Evolutionary conservation across 2,888 invertebrate genomes (phyloP).

Genomic region (Lasioglossum oenotherae): DNA sequence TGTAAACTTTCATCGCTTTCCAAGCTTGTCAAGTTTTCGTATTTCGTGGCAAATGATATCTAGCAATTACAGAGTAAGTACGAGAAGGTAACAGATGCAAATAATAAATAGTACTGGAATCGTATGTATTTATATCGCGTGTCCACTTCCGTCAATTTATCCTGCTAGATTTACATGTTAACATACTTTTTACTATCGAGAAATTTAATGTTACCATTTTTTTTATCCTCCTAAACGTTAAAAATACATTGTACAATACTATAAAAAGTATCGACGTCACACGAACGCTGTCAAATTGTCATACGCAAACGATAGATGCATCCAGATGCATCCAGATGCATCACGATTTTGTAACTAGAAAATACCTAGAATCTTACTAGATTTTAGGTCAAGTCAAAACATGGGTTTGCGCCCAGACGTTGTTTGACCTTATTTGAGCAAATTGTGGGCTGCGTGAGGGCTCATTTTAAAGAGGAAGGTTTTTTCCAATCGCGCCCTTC

Average conservation of each 20-base stretch:
- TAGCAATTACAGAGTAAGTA: neutral
- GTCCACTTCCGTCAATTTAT: conserved; percentile 8
- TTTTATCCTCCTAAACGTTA: conserved; percentile 32
- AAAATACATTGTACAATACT: conserved; percentile 20
- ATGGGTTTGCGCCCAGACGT: too few relatives aligned
- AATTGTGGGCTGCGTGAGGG: too few relatives aligned
- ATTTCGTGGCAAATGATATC: neutral
- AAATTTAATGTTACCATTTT: conserved; percentile 48
- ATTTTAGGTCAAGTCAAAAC: too few relatives aligned
- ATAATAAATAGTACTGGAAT: conserved; percentile 16
- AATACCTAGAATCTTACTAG: too few relatives aligned
- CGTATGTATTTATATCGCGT: neutral
- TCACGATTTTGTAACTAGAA: too few relatives aligned
- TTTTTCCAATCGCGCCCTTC: too few relatives aligned
- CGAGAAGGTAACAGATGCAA: neutral
- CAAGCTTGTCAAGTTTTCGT: neutral
- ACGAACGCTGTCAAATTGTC: conserved; percentile 46
- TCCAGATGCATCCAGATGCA: too few relatives aligned
- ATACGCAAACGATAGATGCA: conserved; percentile 25
- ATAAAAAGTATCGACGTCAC: conserved; percentile 49
- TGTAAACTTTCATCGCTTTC: neutral
- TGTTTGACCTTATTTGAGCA: too few relatives aligned
- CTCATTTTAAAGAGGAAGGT: too few relatives aligned
- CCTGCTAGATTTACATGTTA: conserved; percentile 2
- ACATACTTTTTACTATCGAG: conserved; percentile 29